Evolutionary conservation across 2,797 vertebrate genomes (phyloP), one percentile per base, ranked within the genome.

Genomic region (Mormyrus proboscirostris): DNA sequence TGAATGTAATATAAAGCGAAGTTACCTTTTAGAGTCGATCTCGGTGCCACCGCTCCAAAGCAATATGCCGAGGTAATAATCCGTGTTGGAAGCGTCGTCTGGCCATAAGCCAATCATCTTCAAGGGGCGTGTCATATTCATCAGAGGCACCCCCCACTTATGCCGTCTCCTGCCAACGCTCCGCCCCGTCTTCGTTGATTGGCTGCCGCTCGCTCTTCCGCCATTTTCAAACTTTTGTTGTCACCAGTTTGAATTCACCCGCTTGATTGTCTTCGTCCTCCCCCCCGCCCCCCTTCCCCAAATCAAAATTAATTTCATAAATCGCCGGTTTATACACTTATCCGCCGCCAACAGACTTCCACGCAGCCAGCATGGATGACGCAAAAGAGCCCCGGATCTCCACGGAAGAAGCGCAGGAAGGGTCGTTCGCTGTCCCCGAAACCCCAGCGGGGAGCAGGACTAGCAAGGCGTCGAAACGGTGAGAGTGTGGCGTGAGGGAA

Each of bases 221-320:
- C 93, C 94, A 94, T 94, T 92, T 96, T 96, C 94, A 95, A 96
- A 95, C 89, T 88, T 83, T 47, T 88, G 83, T 90, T 79, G 41
- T 22, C 16, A 83, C 88, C 22, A 1, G 51, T 87, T 85, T 92
- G 90, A 89, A 50, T 88, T 69, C 16, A 14, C 2, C 8, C 0
- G 44, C 12, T 69, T 86, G 6, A n/a, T 79, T 8, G 38, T 79
- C 19, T n/a, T 44, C 73, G 73, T 44, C 16, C 14, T 57, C 14
- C 51, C 85, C 12, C 14, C 85, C 51, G 83, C 85, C 76, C 8
- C n/a, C 41, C 51, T 55, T 38, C 38, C 38, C 73, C 73, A 79
- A 16, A 91, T 86, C 44, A 59, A 38, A 79, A 88, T 88, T 89
- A 47, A 79, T 88, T 90, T 49, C n/a, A 89, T 59, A 44, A 73